These are phyloP conservation scores for Rhinolophus ferrumequinum DNA, from an alignment of 2,113 vertebrate genomes.

Conservation along the genomic window DNA sequence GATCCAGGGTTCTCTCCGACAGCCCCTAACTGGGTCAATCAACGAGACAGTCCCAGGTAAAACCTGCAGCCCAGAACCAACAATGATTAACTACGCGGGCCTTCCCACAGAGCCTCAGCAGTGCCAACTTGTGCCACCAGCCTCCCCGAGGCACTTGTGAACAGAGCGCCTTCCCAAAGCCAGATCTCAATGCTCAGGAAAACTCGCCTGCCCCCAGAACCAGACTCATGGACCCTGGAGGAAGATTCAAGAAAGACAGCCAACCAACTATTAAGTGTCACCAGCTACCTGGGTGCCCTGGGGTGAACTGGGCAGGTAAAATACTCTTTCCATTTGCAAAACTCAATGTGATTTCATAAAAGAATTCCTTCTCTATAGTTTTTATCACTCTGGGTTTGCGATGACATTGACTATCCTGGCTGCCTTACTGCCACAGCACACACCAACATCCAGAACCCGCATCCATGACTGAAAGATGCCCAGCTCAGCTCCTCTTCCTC, in stretches of 20 bases:
- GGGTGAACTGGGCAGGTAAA: background rate
- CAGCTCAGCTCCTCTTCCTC: background rate
- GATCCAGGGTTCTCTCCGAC: background rate
- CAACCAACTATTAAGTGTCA: background rate
- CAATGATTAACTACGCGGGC: constrained; percentile 63
- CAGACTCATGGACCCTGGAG: background rate
- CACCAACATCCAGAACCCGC: background rate
- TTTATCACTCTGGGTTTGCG: background rate
- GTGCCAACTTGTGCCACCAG: background rate
- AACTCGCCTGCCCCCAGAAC: background rate
- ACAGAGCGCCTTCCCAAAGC: background rate
- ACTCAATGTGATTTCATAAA: background rate
- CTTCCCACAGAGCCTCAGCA: background rate
- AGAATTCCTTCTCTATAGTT: background rate
- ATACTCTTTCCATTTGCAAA: background rate
- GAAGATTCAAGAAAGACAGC: background rate
- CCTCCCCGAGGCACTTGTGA: background rate
- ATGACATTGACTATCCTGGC: background rate
- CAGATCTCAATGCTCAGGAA: background rate
- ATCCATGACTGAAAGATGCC: accelerated
- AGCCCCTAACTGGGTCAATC: background rate
- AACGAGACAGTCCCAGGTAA: background rate
- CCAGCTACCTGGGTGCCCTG: background rate
- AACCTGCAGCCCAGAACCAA: background rate
- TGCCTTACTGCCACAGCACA: background rate